These are phyloP conservation scores for Notocelia uddmanniana DNA, from an alignment of 2,888 invertebrate species.

Conservation along the genomic window DNA sequence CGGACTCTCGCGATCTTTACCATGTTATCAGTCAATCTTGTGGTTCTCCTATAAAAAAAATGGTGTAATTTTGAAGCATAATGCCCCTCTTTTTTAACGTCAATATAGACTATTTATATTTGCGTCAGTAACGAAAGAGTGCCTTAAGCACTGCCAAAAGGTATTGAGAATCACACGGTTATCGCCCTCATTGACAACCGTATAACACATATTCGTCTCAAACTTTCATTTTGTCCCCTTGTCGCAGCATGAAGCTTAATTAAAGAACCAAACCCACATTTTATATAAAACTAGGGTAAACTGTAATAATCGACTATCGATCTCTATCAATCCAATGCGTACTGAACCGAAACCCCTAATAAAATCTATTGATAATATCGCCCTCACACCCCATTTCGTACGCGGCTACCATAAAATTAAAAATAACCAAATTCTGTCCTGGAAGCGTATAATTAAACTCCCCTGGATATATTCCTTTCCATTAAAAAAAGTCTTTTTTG, in stretches of 20 bases:
- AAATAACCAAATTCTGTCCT: slow-evolving; percentile 29
- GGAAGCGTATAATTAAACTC: slow-evolving; percentile 34
- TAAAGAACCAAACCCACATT: slow-evolving; percentile 11
- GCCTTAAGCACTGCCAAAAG: too few species aligned
- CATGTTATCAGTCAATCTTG: too few species aligned
- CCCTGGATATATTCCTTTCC: neutral
- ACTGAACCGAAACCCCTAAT: slow-evolving; percentile 24
- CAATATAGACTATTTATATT: too few species aligned
- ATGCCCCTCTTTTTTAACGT: too few species aligned
- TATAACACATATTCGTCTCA: neutral
- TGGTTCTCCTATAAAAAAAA: too few species aligned
- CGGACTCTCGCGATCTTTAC: too few species aligned
- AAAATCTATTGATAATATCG: slow-evolving; percentile 31
- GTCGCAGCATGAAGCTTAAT: slow-evolving; percentile 4
- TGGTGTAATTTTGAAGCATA: too few species aligned
- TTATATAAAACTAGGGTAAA: slow-evolving; percentile 11
- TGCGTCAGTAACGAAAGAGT: too few species aligned
- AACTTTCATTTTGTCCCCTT: neutral
- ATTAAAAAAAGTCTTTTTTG: slow-evolving; percentile 14
- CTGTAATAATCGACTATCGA: slow-evolving; percentile 15
- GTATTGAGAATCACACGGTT: too few species aligned
- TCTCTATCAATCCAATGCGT: slow-evolving; percentile 18
- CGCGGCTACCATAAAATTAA: slow-evolving; percentile 35
- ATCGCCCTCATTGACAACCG: neutral
- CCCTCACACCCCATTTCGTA: slow-evolving; percentile 24